These are phyloP conservation scores for Gila robusta DNA, from an alignment of 2,797 vertebrate genomes.

Conservation along the genomic window DNA sequence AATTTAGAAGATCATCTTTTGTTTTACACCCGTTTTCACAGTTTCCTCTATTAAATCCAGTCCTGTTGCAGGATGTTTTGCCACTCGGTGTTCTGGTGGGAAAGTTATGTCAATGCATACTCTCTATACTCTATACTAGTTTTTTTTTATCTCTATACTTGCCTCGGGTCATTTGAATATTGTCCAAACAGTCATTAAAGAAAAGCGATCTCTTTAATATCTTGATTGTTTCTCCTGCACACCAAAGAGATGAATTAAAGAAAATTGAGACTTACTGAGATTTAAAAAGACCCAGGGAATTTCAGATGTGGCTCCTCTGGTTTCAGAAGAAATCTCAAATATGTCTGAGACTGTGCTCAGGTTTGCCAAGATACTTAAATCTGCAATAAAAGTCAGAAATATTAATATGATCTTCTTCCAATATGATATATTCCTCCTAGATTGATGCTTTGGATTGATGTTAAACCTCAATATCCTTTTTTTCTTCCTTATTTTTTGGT, in stretches of 20 bases:
- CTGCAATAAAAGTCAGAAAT: not conserved
- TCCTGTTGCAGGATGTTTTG: too few species aligned
- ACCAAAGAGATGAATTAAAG: not conserved
- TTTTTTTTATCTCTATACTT: not conserved
- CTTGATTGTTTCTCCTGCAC: not conserved
- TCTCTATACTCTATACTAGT: not conserved
- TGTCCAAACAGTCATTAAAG: not conserved
- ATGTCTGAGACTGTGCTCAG: not conserved
- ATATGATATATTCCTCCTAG: not conserved
- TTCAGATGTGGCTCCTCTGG: not conserved
- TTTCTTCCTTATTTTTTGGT: not conserved
- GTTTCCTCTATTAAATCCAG: too few species aligned
- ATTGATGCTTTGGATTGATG: not conserved
- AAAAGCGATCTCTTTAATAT: not conserved
- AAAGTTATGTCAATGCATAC: not conserved
- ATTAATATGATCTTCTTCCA: not conserved
- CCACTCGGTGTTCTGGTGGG: too few species aligned
- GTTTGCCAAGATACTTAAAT: not conserved
- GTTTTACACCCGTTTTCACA: too few species aligned
- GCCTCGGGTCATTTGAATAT: not conserved
- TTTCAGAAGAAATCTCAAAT: not conserved
- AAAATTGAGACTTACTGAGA: not conserved
- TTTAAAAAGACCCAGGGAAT: constrained; percentile 2
- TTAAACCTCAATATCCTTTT: not conserved
- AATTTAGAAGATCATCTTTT: too few species aligned